Base-by-base conservation (phyloP, 2,888 invertebrate genomes). In the Panorpa germanica region DNA sequence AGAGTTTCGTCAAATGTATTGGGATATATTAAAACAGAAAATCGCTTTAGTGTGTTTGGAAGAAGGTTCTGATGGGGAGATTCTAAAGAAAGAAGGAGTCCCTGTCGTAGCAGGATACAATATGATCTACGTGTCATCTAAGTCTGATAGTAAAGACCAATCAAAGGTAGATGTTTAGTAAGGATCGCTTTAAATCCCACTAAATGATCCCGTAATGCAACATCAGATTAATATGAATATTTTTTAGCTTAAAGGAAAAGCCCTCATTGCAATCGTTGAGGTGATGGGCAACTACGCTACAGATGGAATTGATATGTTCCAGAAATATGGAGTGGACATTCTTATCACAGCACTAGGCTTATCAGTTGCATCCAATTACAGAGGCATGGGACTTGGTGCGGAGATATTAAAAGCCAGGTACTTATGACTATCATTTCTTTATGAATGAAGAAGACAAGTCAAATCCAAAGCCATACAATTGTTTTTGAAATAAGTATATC, bases 251-350 rank as follows among this genome's bases (percentile, higher is more conserved):
- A 15, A 33, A 19, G 19, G 10, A n/a, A 10, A 4, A 4, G 28
- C 32, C 21, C 12, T 41, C 23, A 34, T 42, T 16, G 14, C 17
- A n/a, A 30, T 36, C 9, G 22, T 39, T 33, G n/a, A n/a, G n/a
- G n/a, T n/a, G n/a, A n/a, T n/a, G n/a, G n/a, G n/a, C n/a, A n/a
- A n/a, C n/a, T n/a, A n/a, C n/a, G 59, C 60, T 2, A 38, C 49
- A 6, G 44, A 46, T 0, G 46, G 51, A 2, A 57, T 55, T 22
- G 53, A 61, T 36, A 36, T 60, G 6, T n/a, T n/a, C n/a, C n/a
- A n/a, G n/a, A 34, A 31, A 14, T 47, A 41, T 12, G 40, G 40
- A 1, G 41, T 46, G 2, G 42, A 46, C 18, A 39, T 37, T 22
- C 51, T 47, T 35, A 34, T 55, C 25, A 28, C 29, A 11, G 49